Evolutionary conservation across 2,797 vertebrate species (phyloP).

Genomic region (Catamblyrhynchus diadema): DNA sequence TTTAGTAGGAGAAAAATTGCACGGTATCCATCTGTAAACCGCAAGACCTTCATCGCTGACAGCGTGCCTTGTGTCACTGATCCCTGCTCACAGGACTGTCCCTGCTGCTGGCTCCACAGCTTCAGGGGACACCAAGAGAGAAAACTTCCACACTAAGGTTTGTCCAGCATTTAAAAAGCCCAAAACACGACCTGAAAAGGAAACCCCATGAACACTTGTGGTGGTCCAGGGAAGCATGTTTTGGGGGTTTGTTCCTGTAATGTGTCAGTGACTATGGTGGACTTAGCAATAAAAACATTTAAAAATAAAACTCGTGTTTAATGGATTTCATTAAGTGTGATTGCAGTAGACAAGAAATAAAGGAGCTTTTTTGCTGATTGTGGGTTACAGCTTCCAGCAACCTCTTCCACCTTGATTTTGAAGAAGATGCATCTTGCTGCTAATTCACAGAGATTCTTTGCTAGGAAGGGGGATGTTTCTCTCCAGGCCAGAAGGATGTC

Average conservation of each 20-base stretch:
- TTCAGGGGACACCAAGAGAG: background rate
- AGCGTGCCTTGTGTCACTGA: background rate
- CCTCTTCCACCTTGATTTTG: fast-evolving
- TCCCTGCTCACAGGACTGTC: background rate
- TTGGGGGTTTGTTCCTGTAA: background rate
- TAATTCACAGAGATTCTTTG: background rate
- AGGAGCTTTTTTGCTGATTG: background rate
- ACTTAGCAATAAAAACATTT: constrained; percentile 25
- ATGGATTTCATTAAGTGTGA: background rate
- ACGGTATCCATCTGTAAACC: constrained; percentile 97
- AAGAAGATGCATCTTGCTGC: background rate
- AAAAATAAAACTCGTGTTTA: background rate
- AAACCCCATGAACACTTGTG: background rate
- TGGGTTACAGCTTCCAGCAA: background rate
- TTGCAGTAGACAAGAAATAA: background rate
- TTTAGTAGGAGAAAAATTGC: constrained; percentile 86
- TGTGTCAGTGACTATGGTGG: background rate
- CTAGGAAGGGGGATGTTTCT: background rate
- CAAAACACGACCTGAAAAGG: background rate
- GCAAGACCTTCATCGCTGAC: constrained; percentile 80
- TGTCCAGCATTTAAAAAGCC: background rate
- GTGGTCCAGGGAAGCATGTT: background rate
- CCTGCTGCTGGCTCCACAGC: background rate
- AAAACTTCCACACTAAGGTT: background rate
- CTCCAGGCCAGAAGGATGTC: background rate